A percentile compares a stretch with the other conserved stretches of the same genome.
Evolutionary conservation across 1,140 invertebrate genomes (phyloP).

Genomic region (Apis laboriosa): DNA sequence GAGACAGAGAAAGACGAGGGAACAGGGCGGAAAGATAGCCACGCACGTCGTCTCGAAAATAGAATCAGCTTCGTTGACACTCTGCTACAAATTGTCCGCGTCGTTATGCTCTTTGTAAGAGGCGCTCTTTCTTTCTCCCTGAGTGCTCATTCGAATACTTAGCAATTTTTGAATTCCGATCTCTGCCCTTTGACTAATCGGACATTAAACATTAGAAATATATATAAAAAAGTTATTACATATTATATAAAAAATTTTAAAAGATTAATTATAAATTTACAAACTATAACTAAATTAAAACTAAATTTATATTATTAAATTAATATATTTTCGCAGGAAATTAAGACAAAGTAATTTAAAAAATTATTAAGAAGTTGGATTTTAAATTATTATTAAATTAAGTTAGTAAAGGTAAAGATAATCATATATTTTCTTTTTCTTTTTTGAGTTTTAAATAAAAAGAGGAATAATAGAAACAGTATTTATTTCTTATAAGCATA

Average conservation of each 20-base stretch:
- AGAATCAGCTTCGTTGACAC: slow-evolving; percentile 79
- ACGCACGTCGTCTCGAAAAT: slow-evolving; percentile 72
- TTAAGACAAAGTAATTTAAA: neutral
- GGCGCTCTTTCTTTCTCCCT: slow-evolving; percentile 57
- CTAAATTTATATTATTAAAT: neutral
- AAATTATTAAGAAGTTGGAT: neutral
- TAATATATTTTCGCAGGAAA: neutral
- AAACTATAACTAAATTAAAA: neutral
- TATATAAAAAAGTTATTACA: neutral
- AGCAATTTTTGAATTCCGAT: slow-evolving; percentile 2
- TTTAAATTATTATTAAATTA: neutral
- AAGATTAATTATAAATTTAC: neutral
- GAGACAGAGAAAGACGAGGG: slow-evolving; percentile 36
- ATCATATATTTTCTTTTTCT: slow-evolving; percentile 14
- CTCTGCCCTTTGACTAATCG: neutral
- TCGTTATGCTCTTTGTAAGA: slow-evolving; percentile 73
- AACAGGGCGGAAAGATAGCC: slow-evolving; percentile 55
- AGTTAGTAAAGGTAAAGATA: neutral
- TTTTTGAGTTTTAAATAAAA: neutral
- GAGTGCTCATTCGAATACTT: slow-evolving; percentile 26
- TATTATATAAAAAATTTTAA: neutral
- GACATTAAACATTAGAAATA: neutral
- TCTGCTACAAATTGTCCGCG: slow-evolving; percentile 80
- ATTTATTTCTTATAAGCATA: no score
- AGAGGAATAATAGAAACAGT: no score